Evolutionary conservation across 2,888 invertebrate genomes (phyloP), one percentile per base, ranked within the genome.

Genomic region (Cacoxenus indagator): DNA sequence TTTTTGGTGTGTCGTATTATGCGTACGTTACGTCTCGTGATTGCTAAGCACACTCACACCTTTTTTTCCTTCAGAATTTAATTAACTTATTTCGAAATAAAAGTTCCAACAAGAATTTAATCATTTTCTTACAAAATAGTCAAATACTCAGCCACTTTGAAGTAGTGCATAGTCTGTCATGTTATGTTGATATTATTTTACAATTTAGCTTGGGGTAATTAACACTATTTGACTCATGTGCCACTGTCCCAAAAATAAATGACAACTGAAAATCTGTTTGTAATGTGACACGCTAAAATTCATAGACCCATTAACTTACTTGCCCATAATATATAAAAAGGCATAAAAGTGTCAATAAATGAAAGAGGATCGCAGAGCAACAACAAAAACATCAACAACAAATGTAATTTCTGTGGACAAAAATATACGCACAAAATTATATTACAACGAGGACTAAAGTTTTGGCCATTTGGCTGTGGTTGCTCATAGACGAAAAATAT

Each of bases 331-430:
- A 70, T 64, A 66, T 64, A 69, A 72, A 45, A 24, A 68, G 65
- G 69, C 65, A 73, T 77, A 75, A 75, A 80, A 77, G 73, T 71
- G 65, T 70, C 74, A 73, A 75, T 76, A 70, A 57, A 65, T 75
- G 54, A 64, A 48, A 37, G 24, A 22, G 71, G 75, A 51, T 75
- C 71, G 68, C 62, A 78, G 74, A 70, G 71, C 72, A 17, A n/a
- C n/a, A n/a, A n/a, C n/a, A n/a, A n/a, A 9, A n/a, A 22, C 22
- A 31, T 8, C 31, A 31, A 31, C 59, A 68, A 71, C 51, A 68
- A 68, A 48, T 65, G 68, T 57, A 57, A 55, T 61, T 43, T 51
- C 51, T 26, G 67, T 57, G 57, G 31, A 61, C 27, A 48, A 48
- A 48, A 4, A 17, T 8, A 22, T 19, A 48, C 19, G 6, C 2